Evolutionary conservation across 1,140 invertebrate genomes (phyloP), one percentile per base, ranked within the genome.

Genomic region (Daktulosphaira vitifoliae): DNA sequence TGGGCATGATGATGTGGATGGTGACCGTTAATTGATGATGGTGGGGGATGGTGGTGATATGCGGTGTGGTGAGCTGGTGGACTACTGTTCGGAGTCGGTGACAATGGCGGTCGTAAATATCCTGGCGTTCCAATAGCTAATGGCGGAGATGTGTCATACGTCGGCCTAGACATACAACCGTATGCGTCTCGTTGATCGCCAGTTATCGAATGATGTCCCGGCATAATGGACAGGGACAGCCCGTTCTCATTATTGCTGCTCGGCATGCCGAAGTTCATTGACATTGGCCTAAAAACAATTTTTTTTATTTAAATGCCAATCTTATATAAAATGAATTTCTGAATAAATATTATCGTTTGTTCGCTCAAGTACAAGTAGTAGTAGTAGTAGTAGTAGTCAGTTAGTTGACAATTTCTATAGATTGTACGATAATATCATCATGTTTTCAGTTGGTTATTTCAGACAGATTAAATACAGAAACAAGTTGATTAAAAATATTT

Each of bases 161-260:
- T 88, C 76, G 92, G 89, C 76, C 92, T 68, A 76, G 95, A 89
- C 87, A 96, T 94, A 78, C 92, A 92, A 46, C 91, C 90, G 77
- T 95, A 95, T 64, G 84, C 84, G 66, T 72, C 67, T 80, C 70
- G 52, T 71, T 78, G 68, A n/a, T 70, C 68, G n/a, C 65, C 37
- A 13, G 65, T 29, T 39, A 59, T 52, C 44, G 69, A 67, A 65
- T 71, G 70, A 8, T 70, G 66, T 22, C 70, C 56, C 1, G 42
- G 20, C 56, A 62, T 62, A 16, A 62, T 62, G 2, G 56, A 39
- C 42, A 62, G 42, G 2, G 56, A 62, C 56, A 62, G 16, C 3
- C 56, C 39, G 42, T 62, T 62, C 16, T 62, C 56, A 39, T 62
- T 62, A 16, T 62, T 62, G 16, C 56, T 39, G 6, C 56, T 42